phyloP scores from a whole-genome alignment of 2,113 vertebrate species.

The Ophiodon elongatus region DNA sequence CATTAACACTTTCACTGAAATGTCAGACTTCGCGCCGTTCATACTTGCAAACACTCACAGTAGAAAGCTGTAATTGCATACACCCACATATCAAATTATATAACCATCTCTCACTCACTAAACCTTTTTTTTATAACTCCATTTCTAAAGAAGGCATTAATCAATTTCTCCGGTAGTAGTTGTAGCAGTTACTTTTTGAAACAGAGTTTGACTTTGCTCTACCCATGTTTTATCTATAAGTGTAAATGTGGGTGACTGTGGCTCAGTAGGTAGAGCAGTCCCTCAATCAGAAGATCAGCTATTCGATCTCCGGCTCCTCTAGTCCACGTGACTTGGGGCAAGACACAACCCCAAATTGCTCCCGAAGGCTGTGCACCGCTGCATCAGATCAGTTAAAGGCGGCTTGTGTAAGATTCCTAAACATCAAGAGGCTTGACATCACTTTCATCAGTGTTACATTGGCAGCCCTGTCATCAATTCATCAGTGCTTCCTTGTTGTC shows the following conservation, averaged over 20 bases:
- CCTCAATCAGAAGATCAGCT: too few relatives aligned
- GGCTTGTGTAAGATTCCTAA: background rate
- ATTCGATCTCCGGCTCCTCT: too few relatives aligned
- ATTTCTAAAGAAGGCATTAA: background rate
- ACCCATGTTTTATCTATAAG: background rate
- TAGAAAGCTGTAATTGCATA: slow-evolving; percentile 31
- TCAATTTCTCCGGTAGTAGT: background rate
- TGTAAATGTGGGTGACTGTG: too few relatives aligned
- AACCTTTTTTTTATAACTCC: background rate
- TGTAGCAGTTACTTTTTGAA: too few relatives aligned
- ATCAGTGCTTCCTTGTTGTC: background rate
- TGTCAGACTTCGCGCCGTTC: slow-evolving; percentile 50
- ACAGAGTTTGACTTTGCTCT: background rate
- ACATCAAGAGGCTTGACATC: background rate
- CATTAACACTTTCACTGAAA: slow-evolving; percentile 61
- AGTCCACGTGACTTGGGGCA: too few relatives aligned
- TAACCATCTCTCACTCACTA: background rate
- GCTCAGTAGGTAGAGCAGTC: too few relatives aligned
- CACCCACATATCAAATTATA: slow-evolving; percentile 9
- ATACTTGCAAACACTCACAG: slow-evolving; percentile 56
- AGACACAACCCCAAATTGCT: too few relatives aligned
- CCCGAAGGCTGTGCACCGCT: too few relatives aligned
- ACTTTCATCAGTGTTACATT: background rate
- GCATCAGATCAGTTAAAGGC: background rate
- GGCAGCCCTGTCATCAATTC: background rate